Evolutionary conservation across 2,888 invertebrate species (phyloP).

Genomic region (Augochlorella aurata): DNA sequence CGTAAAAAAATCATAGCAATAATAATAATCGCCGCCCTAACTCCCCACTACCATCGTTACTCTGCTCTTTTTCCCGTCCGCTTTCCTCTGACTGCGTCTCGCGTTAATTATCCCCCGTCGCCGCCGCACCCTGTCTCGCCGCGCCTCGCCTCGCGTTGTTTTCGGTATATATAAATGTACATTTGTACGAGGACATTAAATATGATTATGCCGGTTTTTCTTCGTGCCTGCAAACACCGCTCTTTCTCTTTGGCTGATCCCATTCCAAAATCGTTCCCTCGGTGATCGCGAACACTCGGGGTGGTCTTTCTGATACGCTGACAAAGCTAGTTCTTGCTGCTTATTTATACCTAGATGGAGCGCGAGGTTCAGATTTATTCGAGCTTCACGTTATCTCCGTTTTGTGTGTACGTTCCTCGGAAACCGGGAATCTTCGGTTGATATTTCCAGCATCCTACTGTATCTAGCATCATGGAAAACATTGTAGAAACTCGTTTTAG

Average conservation of each 20-base stretch:
- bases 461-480: not conserved
- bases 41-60: not conserved
- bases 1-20: constrained; percentile 7
- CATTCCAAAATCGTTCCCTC: not conserved
- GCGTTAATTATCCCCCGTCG: constrained; percentile 61
- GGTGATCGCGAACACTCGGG: too few species aligned
- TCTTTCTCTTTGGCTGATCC: constrained; percentile 11
- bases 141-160: constrained; percentile 43
- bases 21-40: not conserved
- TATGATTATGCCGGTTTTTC: constrained; percentile 72
- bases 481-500: too few species aligned
- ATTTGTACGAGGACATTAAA: constrained; percentile 75
- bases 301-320: constrained; percentile 1
- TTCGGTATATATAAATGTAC: constrained; percentile 67
- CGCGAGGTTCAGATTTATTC: not conserved
- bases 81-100: constrained; percentile 25
- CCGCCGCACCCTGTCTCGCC: constrained; percentile 8
- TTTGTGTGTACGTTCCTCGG: not conserved
- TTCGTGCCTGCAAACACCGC: constrained; percentile 47
- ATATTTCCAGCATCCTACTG: not conserved
- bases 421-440: not conserved
- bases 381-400: not conserved
- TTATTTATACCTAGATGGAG: not conserved
- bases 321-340: not conserved
- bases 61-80: not conserved